phyloP scores from a whole-genome alignment of 2,888 invertebrate genomes.

The Tenthredo notha region DNA sequence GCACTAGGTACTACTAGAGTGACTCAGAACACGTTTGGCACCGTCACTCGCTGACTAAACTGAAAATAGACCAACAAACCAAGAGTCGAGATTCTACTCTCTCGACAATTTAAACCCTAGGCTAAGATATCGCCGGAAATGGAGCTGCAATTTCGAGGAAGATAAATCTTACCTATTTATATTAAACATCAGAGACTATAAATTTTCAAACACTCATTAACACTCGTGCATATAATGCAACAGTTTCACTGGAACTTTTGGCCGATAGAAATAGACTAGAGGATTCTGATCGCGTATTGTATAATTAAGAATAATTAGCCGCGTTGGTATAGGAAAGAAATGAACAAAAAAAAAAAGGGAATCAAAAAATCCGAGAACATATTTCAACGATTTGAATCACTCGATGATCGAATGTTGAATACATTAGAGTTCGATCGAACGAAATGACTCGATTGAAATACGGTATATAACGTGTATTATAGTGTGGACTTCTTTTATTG shows the following conservation, averaged over 20 bases:
- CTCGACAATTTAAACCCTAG: constrained; percentile 39
- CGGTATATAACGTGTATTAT: background rate
- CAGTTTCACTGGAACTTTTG: background rate
- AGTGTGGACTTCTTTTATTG: background rate
- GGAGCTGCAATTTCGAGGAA: constrained; percentile 20
- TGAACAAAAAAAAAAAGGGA: background rate
- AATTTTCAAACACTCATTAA: background rate
- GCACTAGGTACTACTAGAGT: constrained; percentile 43
- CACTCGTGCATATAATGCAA: background rate
- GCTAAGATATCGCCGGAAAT: constrained; percentile 49
- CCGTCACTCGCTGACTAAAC: constrained; percentile 65
- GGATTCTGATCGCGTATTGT: background rate
- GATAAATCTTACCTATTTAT: constrained; percentile 25
- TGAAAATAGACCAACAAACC: constrained; percentile 56
- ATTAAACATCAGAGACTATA: constrained; percentile 9
- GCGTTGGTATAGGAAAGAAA: background rate
- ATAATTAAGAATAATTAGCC: background rate
- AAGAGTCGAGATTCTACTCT: background rate
- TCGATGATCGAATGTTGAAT: background rate
- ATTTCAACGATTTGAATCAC: constrained; percentile 1
- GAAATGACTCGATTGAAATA: background rate
- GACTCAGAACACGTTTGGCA: constrained; percentile 65
- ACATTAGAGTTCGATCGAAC: background rate
- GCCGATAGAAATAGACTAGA: background rate
- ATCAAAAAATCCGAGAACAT: background rate